Conservation (phyloP, 2,888 invertebrate species). For the Heteromyza rotundicornis region DNA sequence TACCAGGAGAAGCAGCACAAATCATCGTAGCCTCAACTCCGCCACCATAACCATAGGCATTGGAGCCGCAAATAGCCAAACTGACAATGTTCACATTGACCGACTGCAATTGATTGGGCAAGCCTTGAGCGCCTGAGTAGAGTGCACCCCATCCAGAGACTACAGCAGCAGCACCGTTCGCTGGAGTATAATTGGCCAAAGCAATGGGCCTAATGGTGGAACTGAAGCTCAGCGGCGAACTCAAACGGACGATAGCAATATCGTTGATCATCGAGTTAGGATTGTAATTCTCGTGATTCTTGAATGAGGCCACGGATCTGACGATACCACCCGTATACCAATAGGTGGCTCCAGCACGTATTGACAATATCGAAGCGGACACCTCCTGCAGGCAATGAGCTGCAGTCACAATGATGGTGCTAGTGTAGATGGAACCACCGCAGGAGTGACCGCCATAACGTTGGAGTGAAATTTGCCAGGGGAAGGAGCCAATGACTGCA, state of each 20-base stretch:
- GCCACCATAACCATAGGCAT: constrained; percentile 53
- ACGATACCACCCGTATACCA: constrained; percentile 47
- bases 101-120: constrained; percentile 56
- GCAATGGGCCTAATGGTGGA: constrained; percentile 58
- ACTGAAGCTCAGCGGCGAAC: constrained; percentile 56
- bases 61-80: constrained; percentile 54
- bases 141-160: constrained; percentile 41
- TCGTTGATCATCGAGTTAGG: constrained; percentile 64
- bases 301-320: constrained; percentile 32
- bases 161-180: constrained; percentile 27
- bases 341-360: constrained; percentile 67
- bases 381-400: constrained; percentile 66
- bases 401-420: constrained; percentile 66
- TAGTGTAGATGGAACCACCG: constrained; percentile 65
- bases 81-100: constrained; percentile 59
- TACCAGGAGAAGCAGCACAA: constrained; percentile 37
- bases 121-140: constrained; percentile 25
- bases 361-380: constrained; percentile 35
- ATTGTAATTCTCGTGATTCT: constrained; percentile 59
- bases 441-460: constrained; percentile 64
- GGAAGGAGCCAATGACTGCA: constrained; percentile 44
- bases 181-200: constrained; percentile 48
- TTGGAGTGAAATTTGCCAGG: constrained; percentile 49
- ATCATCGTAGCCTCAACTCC: constrained; percentile 34
- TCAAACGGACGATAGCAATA: constrained; percentile 66